Evolutionary conservation across 2,888 invertebrate species (phyloP), one percentile per base, ranked within the genome.

Genomic region (Miltochrista miniata): DNA sequence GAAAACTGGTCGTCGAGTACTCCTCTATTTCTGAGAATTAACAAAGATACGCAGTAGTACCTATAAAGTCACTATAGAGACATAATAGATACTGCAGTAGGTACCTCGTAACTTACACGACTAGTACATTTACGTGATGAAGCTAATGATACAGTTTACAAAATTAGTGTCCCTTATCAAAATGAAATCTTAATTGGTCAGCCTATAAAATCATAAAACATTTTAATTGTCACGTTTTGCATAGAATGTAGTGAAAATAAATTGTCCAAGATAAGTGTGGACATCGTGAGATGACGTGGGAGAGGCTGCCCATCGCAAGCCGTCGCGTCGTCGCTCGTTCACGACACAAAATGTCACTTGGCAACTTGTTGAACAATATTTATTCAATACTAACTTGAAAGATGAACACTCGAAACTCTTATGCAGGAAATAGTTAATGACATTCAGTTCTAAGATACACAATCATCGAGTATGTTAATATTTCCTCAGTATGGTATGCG

Each of bases 341-440:
- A 75, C 72, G 73, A 79, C 74, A 79, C 81, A 76, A 83, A 87
- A 89, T 89, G 87, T 89, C 87, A 87, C 87, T 88, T 81, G 86
- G 83, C 81, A 79, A 85, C 83, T 86, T 84, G 81, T 87, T 81
- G 70, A 83, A 87, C 85, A 87, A 86, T 90, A 83, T 90, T 90
- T 89, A 87, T 88, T 87, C 86, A 89, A 89, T 84, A 82, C 74
- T 68, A 74, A 74, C 81, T 84, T 79, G 76, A 83, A 79, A 80
- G 81, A 83, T 79, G 80, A 74, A 79, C 83, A 86, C 87, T 89
- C 79, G 81, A 87, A 79, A 74, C 83, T 76, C 84, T 85, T 79
- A 74, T 79, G 80, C 84, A 82, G 85, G 85, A 87, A 86, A 87
- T 82, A 71, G 78, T 83, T 88, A 87, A 88, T 84, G 87, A 86